These are phyloP conservation scores for Steinernema hermaphroditum DNA, from an alignment of 2,888 invertebrate genomes.

Conservation along the genomic window DNA sequence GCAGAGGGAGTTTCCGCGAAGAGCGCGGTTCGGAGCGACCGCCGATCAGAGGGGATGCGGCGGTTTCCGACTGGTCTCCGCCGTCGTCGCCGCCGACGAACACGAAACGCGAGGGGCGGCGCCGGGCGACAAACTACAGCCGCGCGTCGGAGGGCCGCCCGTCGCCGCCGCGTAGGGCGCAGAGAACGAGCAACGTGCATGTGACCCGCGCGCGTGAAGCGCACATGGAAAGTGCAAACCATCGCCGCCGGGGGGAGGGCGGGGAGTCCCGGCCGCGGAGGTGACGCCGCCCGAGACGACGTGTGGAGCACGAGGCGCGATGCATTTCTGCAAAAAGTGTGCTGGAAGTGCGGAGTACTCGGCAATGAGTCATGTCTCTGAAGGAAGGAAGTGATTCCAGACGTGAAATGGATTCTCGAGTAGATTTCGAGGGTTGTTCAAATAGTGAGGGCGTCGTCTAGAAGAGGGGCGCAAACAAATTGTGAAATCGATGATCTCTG, in stretches of 20 bases:
- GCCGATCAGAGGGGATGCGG: constrained; percentile 25
- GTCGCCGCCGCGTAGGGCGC: not conserved
- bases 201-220: constrained; percentile 28
- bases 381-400: too few relatives aligned
- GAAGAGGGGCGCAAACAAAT: too few relatives aligned
- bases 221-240: constrained; percentile 29
- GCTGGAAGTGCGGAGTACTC: too few relatives aligned
- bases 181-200: constrained; percentile 25
- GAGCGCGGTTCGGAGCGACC: not conserved
- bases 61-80: constrained; percentile 23
- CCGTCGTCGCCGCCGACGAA: not conserved
- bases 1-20: not conserved
- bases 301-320: not conserved
- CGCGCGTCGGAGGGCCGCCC: constrained; percentile 21
- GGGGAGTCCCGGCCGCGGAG: not conserved
- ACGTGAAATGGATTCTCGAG: too few relatives aligned
- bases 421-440: too few relatives aligned
- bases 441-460: too few relatives aligned
- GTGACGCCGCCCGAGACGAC: not conserved
- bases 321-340: not conserved
- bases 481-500: too few relatives aligned
- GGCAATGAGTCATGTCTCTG: too few relatives aligned
- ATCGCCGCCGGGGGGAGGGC: not conserved
- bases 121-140: constrained; percentile 24
- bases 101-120: constrained; percentile 7